Evolutionary conservation across 2,888 invertebrate species (phyloP).

Genomic region (Margaritifera margaritifera): DNA sequence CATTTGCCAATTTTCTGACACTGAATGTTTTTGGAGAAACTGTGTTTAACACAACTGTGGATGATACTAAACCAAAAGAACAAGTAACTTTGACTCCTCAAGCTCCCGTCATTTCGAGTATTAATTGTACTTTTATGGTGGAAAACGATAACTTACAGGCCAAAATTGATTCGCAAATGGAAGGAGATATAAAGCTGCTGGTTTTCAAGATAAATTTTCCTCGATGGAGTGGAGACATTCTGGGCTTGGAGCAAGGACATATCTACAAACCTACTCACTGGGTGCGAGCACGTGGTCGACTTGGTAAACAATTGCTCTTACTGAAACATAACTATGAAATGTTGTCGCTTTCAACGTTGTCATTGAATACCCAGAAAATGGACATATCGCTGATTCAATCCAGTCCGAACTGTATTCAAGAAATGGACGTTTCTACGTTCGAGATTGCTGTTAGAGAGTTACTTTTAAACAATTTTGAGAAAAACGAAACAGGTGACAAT

Average conservation of each 20-base stretch:
- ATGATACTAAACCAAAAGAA: too few species aligned
- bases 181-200: constrained; percentile 28
- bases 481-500: constrained; percentile 27
- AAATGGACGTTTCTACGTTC: constrained; percentile 18
- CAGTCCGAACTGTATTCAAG: constrained; percentile 49
- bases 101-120: too few species aligned
- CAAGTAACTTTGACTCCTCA: too few species aligned
- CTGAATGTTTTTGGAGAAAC: too few species aligned
- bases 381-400: constrained; percentile 46
- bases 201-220: constrained; percentile 26
- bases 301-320: constrained; percentile 58
- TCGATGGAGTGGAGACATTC: constrained; percentile 5
- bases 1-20: too few species aligned
- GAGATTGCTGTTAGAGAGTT: constrained; percentile 34
- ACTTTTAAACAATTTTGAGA: constrained; percentile 51
- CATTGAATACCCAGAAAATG: constrained; percentile 49
- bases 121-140: constrained; percentile 14
- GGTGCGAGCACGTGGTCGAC: constrained; percentile 49
- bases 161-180: constrained; percentile 16
- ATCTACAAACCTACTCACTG: constrained; percentile 43
- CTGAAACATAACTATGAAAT: constrained; percentile 60
- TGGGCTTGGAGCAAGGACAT: constrained; percentile 9
- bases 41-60: too few species aligned
- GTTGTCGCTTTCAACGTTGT: constrained; percentile 53
- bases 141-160: constrained; percentile 10